Evolutionary conservation across 2,113 vertebrate species (phyloP).

Genomic region (Pongo abelii): DNA sequence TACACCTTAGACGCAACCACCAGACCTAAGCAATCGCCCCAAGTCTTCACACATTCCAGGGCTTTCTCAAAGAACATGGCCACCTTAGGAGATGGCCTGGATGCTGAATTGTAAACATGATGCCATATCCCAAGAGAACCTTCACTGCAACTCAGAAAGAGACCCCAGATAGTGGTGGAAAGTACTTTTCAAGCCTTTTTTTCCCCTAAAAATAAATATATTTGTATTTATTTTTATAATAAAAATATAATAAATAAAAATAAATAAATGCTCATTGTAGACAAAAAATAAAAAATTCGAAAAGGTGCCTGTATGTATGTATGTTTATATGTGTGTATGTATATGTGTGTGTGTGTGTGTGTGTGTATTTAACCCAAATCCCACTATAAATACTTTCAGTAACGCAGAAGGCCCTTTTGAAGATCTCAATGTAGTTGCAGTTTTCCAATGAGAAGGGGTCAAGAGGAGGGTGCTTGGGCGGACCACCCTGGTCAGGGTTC

Average conservation of each 20-base stretch:
- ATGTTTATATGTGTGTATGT: too few species aligned
- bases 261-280: background rate
- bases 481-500: background rate
- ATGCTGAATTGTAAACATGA: rapidly evolving
- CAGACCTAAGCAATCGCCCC: background rate
- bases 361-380: background rate
- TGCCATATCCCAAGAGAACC: rapidly evolving
- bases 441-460: background rate
- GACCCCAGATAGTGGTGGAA: background rate
- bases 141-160: background rate
- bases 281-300: background rate
- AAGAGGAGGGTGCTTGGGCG: too few species aligned
- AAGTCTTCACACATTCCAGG: rapidly evolving
- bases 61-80: background rate
- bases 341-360: too few species aligned
- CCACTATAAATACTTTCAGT: background rate
- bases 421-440: too few species aligned
- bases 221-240: too few species aligned
- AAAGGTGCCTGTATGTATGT: background rate
- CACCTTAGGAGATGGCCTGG: rapidly evolving
- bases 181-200: background rate
- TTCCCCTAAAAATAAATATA: background rate
- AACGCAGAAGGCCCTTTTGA: background rate
- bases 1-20: background rate
- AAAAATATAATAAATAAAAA: background rate